Base-by-base conservation (phyloP, 2,888 invertebrate genomes). In the Eueremaeus valkanovi region DNA sequence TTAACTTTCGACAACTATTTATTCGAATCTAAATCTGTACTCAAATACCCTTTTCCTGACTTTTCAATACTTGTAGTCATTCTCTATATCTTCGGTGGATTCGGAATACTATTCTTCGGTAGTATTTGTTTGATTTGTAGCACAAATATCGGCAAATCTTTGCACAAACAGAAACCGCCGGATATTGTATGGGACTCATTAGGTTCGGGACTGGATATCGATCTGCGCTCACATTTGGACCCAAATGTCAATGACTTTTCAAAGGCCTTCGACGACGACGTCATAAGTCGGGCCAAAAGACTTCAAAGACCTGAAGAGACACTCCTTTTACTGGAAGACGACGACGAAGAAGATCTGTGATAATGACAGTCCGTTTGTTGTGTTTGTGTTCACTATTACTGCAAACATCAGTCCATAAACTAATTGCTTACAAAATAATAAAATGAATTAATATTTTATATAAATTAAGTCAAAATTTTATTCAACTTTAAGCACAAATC, bases 171-270 rank as follows among this genome's bases (percentile, higher is more conserved):
- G 27, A 21, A 49, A 27, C n/a, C 70, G 16, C 45, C 75, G 2
- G 75, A 75, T 27, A 58, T 75, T 70, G 70, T 49, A 24, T 75
- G 75, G 75, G 76, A 76, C 21, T 55, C 58, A 13, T 33, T 76
- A 29, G 76, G 73, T 16, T 61, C 76, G 0, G 76, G 76, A 2
- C 74, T 76, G 3, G 73, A 76, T 36, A 76, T 76, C 40, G 76
- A 76, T 73, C 68, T 76, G 42, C 29, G 29, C 18, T 76, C 49
- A 51, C 73, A 76, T 24, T 73, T 76, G 16, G 63, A 63, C 42
- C 72, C 66, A 66, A 36, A 33, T 11, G 40, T 66, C 18, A 66
- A 66, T n/a, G 33, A 33, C 9, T 66, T 66, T 21, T 36, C 33
- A 21, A 66, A 66, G 33, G n/a, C 33, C 36, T 66, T 66, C n/a